phyloP scores from a whole-genome alignment of 1,140 invertebrate genomes.

The Diachasma alloeum region DNA sequence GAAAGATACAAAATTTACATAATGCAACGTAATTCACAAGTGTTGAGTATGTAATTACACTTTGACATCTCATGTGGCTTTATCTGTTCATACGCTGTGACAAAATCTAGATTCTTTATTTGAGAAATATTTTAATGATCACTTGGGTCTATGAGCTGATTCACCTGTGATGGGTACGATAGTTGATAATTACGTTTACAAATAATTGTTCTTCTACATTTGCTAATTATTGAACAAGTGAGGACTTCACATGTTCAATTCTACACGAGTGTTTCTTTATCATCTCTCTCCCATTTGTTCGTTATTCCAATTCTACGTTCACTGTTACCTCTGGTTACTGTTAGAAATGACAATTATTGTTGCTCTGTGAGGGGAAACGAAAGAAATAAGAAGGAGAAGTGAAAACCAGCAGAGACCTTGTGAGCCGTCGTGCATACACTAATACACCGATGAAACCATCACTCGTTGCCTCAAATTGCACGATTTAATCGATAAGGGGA shows the following conservation, averaged over 20 bases:
- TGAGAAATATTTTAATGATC: background rate
- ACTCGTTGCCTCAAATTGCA: slow-evolving; percentile 54
- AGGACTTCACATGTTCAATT: background rate
- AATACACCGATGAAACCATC: slow-evolving; percentile 40
- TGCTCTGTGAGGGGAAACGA: background rate
- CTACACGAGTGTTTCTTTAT: slow-evolving; percentile 5
- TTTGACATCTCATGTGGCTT: slow-evolving; percentile 24
- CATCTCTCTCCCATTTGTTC: background rate
- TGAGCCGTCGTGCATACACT: slow-evolving; percentile 29
- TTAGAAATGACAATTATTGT: slow-evolving; percentile 2
- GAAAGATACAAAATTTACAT: slow-evolving; percentile 63
- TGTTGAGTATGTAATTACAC: background rate
- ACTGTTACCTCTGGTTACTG: slow-evolving; percentile 33
- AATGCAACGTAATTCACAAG: slow-evolving; percentile 1
- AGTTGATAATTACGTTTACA: background rate
- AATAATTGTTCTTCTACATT: background rate
- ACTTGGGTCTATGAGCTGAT: background rate
- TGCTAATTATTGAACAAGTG: background rate
- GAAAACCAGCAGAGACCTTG: background rate
- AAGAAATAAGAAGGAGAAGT: background rate
- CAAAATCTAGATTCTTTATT: background rate
- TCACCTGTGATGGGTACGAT: background rate
- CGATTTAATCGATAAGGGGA: slow-evolving; percentile 36
- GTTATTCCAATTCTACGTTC: slow-evolving; percentile 25
- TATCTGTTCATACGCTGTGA: background rate